A percentile compares a stretch with the other conserved stretches of the same genome.
Evolutionary conservation across 2,888 invertebrate species (phyloP).

Genomic region (Caprella mutica): DNA sequence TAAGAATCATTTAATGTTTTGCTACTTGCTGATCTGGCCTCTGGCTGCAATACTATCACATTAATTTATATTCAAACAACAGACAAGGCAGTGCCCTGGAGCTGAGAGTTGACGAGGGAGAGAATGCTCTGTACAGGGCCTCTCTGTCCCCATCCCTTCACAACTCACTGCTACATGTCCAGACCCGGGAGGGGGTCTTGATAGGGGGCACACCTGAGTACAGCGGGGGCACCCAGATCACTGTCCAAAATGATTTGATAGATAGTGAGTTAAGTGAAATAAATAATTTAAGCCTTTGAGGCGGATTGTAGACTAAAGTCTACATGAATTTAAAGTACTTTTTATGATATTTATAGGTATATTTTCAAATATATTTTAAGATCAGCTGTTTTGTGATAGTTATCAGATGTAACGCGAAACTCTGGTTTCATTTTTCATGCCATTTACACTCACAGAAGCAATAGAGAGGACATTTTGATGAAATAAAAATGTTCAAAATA

Average conservation of each 20-base stretch:
- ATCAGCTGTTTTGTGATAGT: too few relatives aligned
- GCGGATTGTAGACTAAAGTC: too few relatives aligned
- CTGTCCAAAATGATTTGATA: slow-evolving; percentile 16
- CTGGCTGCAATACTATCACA: not conserved
- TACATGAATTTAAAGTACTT: too few relatives aligned
- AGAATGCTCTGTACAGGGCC: slow-evolving; percentile 22
- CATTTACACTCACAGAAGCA: too few relatives aligned
- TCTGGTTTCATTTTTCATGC: too few relatives aligned
- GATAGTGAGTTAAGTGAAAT: too few relatives aligned
- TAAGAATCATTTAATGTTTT: not conserved
- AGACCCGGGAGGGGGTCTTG: slow-evolving; percentile 19
- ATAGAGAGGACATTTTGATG: too few relatives aligned
- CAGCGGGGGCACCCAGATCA: not conserved
- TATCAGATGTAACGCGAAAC: too few relatives aligned
- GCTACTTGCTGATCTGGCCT: not conserved
- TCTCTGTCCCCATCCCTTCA: slow-evolving; percentile 5
- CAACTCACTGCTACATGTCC: slow-evolving; percentile 12
- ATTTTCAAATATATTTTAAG: too few relatives aligned
- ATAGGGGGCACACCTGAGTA: slow-evolving; percentile 20
- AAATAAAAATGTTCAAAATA: too few relatives aligned
- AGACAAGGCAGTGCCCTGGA: slow-evolving; percentile 15
- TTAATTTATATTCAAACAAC: not conserved
- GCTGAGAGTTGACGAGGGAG: slow-evolving; percentile 18
- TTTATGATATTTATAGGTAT: too few relatives aligned
- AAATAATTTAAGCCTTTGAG: too few relatives aligned